Evolutionary conservation across 2,888 invertebrate species (phyloP).

Genomic region (Eristalinus aeneus): DNA sequence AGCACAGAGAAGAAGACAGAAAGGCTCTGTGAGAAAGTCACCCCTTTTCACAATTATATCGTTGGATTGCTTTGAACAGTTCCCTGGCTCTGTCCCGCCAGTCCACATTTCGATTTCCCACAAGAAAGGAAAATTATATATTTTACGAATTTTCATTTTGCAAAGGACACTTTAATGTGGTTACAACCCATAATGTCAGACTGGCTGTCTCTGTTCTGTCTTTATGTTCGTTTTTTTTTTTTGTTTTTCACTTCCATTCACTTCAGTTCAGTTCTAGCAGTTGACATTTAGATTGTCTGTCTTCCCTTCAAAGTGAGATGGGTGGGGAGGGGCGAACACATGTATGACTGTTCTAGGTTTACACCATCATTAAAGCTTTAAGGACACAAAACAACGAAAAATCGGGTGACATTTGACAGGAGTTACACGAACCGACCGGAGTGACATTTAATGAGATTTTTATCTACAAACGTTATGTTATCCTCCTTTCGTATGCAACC

Average conservation of each 20-base stretch:
- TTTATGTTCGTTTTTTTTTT: no score
- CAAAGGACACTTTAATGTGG: slow-evolving; percentile 26
- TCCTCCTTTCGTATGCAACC: background rate
- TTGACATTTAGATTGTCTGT: slow-evolving; percentile 15
- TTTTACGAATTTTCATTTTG: slow-evolving; percentile 24
- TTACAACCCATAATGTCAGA: slow-evolving; percentile 8
- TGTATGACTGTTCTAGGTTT: background rate
- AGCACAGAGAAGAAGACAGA: background rate
- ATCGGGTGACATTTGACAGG: slow-evolving; percentile 22
- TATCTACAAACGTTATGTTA: slow-evolving; percentile 26
- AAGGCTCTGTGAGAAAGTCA: slow-evolving; percentile 32
- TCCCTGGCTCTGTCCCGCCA: background rate
- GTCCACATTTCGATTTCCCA: slow-evolving; percentile 24
- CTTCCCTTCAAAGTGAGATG: background rate
- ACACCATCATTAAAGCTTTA: background rate
- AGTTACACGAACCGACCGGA: background rate
- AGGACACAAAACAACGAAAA: background rate
- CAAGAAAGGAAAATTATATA: slow-evolving; percentile 6
- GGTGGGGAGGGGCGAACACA: background rate
- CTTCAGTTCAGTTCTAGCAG: background rate
- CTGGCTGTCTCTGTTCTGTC: background rate
- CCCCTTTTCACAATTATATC: slow-evolving; percentile 51
- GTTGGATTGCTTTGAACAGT: slow-evolving; percentile 26
- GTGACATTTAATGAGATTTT: slow-evolving; percentile 29
- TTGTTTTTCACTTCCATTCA: background rate